A percentile compares a stretch with the other conserved stretches of the same genome.
These are phyloP conservation scores for Guaruba guarouba DNA, from an alignment of 2,113 vertebrate species.

Conservation along the genomic window DNA sequence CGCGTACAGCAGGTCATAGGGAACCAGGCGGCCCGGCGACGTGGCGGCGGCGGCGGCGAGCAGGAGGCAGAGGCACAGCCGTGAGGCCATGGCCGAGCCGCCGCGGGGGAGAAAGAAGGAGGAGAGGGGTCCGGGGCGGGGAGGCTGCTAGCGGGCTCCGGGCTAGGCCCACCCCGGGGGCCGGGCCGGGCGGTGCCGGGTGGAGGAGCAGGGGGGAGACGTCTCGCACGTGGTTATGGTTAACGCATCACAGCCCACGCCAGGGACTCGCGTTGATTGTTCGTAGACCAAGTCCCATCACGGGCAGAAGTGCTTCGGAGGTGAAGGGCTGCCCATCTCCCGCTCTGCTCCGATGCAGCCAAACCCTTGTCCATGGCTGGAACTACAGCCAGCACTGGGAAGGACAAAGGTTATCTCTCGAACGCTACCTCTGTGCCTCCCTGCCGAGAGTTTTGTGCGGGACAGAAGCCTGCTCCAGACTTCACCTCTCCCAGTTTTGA, in stretches of 20 bases:
- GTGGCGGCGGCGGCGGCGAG: background rate
- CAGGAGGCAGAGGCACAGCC: background rate
- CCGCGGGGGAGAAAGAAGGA: background rate
- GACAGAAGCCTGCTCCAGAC: background rate
- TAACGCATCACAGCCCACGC: accelerated
- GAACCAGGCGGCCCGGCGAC: constrained; percentile 36
- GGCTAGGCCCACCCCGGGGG: background rate
- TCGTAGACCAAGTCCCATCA: too few relatives aligned
- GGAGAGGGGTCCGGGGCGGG: background rate
- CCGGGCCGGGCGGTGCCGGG: background rate
- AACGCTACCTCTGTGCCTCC: accelerated
- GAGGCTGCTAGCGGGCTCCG: background rate
- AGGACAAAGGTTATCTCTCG: background rate
- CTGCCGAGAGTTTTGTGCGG: background rate
- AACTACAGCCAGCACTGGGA: background rate
- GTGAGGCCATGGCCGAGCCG: background rate
- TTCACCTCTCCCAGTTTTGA: background rate
- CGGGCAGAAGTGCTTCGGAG: accelerated
- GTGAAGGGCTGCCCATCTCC: background rate
- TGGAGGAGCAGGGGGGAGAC: background rate
- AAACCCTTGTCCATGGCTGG: background rate
- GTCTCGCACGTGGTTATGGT: accelerated
- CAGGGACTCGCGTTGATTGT: accelerated
- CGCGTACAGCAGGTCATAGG: constrained; percentile 85
- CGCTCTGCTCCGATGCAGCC: background rate